Evolutionary conservation across 2,888 invertebrate genomes (phyloP).

Genomic region (Tetrapedia diversipes): DNA sequence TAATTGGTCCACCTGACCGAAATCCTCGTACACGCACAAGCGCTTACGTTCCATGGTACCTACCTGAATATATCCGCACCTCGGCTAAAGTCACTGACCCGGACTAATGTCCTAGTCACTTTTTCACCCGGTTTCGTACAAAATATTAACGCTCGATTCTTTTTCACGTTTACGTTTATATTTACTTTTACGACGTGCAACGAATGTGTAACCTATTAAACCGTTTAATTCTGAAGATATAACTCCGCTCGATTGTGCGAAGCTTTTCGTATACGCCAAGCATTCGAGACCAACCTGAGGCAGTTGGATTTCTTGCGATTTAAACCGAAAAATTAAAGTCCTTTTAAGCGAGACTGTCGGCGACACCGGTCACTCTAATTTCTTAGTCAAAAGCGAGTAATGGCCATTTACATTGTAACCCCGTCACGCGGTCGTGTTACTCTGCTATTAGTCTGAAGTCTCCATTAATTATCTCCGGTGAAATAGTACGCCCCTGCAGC

Average conservation of each 20-base stretch:
- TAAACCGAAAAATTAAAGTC: constrained; percentile 17
- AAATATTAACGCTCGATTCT: too few relatives aligned
- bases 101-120: too few relatives aligned
- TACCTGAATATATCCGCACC: background rate
- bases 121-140: too few relatives aligned
- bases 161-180: too few relatives aligned
- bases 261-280: too few relatives aligned
- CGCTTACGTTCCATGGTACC: background rate
- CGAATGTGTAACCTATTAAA: too few relatives aligned
- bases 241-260: too few relatives aligned
- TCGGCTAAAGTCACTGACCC: background rate
- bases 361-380: constrained; percentile 50
- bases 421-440: constrained; percentile 66
- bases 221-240: too few relatives aligned
- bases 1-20: constrained; percentile 27
- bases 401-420: constrained; percentile 54
- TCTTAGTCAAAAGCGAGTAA: constrained; percentile 58
- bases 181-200: too few relatives aligned
- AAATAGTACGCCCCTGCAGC: constrained; percentile 65
- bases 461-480: constrained; percentile 72
- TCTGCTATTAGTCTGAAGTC: constrained; percentile 70
- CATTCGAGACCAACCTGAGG: background rate
- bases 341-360: constrained; percentile 10
- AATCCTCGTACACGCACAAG: constrained; percentile 13
- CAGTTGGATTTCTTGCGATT: constrained; percentile 2